Percentiles rank a stretch among this genome's conserved stretches.
Conservation (phyloP, 2,797 vertebrate genomes). For the Parotocinclus haroldoi region DNA sequence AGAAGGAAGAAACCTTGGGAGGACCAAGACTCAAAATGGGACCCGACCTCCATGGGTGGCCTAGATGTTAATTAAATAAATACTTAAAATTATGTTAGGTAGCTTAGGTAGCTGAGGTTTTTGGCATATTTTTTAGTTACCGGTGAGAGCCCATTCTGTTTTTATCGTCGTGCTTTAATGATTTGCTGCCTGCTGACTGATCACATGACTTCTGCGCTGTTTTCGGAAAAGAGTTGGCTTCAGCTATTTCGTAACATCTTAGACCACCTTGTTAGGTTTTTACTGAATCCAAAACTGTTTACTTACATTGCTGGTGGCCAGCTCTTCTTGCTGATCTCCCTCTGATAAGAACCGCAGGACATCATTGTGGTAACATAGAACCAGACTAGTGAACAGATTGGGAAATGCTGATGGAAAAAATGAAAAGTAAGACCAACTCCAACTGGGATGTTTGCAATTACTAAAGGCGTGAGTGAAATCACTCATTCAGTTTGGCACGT, state of each 20-base stretch:
- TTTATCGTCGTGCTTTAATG: not conserved
- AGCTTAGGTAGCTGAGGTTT: not conserved
- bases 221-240: not conserved
- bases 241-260: constrained; percentile 6
- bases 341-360: constrained; percentile 37
- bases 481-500: constrained; percentile 36
- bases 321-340: constrained; percentile 39
- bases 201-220: constrained; percentile 14
- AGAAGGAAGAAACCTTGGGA: too few relatives aligned
- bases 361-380: constrained; percentile 29
- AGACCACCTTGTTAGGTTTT: constrained; percentile 32
- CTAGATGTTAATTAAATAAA: too few relatives aligned
- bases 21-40: too few relatives aligned
- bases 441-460: constrained; percentile 46
- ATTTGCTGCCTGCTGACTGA: not conserved
- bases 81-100: too few relatives aligned
- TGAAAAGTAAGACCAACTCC: constrained; percentile 41
- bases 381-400: constrained; percentile 36
- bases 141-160: not conserved
- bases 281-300: constrained; percentile 43
- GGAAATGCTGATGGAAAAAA: constrained; percentile 51
- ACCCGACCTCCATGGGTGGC: too few relatives aligned
- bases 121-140: not conserved
- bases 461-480: constrained; percentile 3
- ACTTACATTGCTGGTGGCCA: constrained; percentile 30